Percentiles rank a stretch among this genome's conserved stretches.
These are phyloP conservation scores for Phallusia fumigata DNA, from an alignment of 23 tunicate genomes.

Conservation along the genomic window DNA sequence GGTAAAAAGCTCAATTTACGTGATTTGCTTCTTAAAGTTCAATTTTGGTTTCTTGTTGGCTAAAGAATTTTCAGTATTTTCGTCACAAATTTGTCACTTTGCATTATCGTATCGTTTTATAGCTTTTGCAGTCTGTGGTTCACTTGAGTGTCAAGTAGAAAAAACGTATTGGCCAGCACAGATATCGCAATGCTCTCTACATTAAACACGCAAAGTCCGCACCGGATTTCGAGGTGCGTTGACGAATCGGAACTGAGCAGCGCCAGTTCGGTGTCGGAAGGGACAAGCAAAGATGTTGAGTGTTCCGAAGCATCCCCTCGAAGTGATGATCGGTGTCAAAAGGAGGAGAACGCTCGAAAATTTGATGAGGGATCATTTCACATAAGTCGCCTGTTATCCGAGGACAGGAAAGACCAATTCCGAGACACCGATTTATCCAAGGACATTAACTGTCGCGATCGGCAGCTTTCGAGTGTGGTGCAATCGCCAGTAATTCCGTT, in stretches of 20 bases:
- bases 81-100: too few relatives aligned
- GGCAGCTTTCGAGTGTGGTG: not conserved
- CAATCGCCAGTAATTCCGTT: not conserved
- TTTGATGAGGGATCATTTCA: constrained; percentile 7
- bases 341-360: not conserved
- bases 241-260: not conserved
- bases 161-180: not conserved
- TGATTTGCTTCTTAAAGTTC: too few relatives aligned
- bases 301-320: not conserved
- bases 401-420: not conserved
- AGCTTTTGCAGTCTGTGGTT: too few relatives aligned
- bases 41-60: too few relatives aligned
- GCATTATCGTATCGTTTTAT: too few relatives aligned
- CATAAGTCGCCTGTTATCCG: constrained; percentile 8
- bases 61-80: too few relatives aligned
- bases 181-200: not conserved
- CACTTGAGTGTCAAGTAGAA: too few relatives aligned
- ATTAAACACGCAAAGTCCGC: not conserved
- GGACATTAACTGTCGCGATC: not conserved
- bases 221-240: not conserved
- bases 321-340: not conserved
- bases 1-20: too few relatives aligned
- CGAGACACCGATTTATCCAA: not conserved
- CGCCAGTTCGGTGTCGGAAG: not conserved
- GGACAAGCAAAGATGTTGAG: not conserved